Evolutionary conservation across 2,113 vertebrate genomes (phyloP).

Genomic region (Pollachius pollachius): DNA sequence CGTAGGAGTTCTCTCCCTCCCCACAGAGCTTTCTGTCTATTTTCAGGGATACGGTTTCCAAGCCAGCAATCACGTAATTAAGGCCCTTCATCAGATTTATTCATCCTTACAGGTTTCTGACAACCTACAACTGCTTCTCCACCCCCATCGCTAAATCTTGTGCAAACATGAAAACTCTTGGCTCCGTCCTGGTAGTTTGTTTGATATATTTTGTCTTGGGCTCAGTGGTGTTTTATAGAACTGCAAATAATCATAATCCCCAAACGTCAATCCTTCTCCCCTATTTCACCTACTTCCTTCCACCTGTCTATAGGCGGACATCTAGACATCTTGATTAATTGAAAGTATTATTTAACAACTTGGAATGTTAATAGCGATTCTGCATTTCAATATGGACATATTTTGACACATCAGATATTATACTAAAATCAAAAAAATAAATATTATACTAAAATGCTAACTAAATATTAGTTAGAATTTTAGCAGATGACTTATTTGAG

Average conservation of each 20-base stretch:
- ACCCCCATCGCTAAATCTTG: constrained; percentile 60
- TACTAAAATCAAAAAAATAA: too few species aligned
- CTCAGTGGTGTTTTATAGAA: constrained; percentile 38
- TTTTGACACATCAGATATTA: too few species aligned
- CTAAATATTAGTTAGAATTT: too few species aligned
- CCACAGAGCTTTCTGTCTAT: constrained; percentile 61
- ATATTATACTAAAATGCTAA: too few species aligned
- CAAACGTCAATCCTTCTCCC: background rate
- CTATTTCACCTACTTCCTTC: background rate
- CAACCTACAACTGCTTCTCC: constrained; percentile 65
- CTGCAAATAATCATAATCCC: constrained; percentile 19
- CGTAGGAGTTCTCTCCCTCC: constrained; percentile 61
- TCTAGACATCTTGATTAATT: too few species aligned
- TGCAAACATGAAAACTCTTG: constrained; percentile 59
- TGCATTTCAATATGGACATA: too few species aligned
- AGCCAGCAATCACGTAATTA: constrained; percentile 73
- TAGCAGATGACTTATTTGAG: too few species aligned
- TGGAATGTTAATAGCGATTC: too few species aligned
- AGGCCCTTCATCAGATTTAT: constrained; percentile 70
- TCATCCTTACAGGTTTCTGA: constrained; percentile 67
- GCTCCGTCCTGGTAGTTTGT: constrained; percentile 41
- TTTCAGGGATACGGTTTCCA: constrained; percentile 66
- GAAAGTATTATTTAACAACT: too few species aligned
- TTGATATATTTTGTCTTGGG: constrained; percentile 40
- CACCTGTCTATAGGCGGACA: background rate